Evolutionary conservation across 2,888 invertebrate genomes (phyloP).

Genomic region (Stratiomys singularior): DNA sequence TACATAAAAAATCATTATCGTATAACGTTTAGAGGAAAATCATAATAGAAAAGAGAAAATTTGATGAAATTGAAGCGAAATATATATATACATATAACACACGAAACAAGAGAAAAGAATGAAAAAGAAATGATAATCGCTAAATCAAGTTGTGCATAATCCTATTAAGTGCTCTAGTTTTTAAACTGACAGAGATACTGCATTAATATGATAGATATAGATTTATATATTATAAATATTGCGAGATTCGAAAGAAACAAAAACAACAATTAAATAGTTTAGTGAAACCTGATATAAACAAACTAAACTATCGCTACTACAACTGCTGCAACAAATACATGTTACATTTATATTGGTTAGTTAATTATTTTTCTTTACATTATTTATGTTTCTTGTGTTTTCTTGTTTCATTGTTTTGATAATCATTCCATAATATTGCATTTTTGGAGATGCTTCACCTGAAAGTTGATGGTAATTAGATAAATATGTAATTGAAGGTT

Average conservation of each 20-base stretch:
- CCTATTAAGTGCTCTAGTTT: constrained; percentile 34
- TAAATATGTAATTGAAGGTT: no score
- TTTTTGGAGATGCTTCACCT: no score
- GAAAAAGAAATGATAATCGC: background rate
- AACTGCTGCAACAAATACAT: constrained; percentile 40
- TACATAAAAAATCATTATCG: constrained; percentile 9
- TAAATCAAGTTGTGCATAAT: constrained; percentile 36
- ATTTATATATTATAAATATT: constrained; percentile 39
- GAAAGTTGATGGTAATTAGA: no score
- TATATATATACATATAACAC: background rate
- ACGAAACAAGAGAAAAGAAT: background rate
- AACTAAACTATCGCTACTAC: constrained; percentile 30
- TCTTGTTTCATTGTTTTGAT: no score
- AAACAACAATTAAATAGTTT: background rate
- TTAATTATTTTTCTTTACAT: constrained; percentile 23
- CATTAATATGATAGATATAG: constrained; percentile 33
- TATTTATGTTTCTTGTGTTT: constrained; percentile 1
- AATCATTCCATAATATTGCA: no score
- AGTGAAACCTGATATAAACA: constrained; percentile 3
- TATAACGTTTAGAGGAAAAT: constrained; percentile 22
- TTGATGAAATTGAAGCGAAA: background rate
- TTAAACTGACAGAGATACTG: constrained; percentile 19
- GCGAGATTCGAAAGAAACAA: constrained; percentile 13
- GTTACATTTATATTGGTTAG: constrained; percentile 38
- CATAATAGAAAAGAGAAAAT: background rate